Base-by-base conservation (phyloP, 2,113 vertebrate genomes). In the Oncorhynchus mykiss region DNA sequence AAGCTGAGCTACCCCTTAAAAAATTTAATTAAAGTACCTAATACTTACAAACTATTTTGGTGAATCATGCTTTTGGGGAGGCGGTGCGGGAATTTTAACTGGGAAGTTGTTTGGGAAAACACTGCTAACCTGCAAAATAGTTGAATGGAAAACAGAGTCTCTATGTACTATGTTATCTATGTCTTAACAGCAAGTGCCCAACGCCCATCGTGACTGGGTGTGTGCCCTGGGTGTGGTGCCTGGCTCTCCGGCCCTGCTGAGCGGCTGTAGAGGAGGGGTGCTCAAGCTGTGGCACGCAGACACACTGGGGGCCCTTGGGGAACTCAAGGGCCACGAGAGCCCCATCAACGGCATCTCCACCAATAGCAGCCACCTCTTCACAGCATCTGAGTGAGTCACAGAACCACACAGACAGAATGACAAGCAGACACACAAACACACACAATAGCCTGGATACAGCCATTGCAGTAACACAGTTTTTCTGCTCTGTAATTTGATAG, bases 201-300 rank as follows among this genome's bases (percentile, higher is more conserved):
- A 96, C 16, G 97, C 97, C 11, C 98, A 99, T 67, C 96, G 96
- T 39, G 98, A 99, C 82, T 99, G 98, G 98, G 95, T 99, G 1
- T 99, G 97, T 78, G 97, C 98, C 1, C 93, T 99, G 79, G 96
- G 96, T 0, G 81, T 94, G 5, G 89, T 97, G 25, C 97, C 97
- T 0, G 91, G 91, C 0, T 88, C 88, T 7, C 93, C 94, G 0
- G 89, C 94, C 54, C 88, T 99, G 77, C 93, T 99, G 77, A 99
- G 98, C 1, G 96, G 95, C 86, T 99, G 98, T 89, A 92, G 98
- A 80, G 97, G 93, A 0, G 97, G 98, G 74, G 93, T 95, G 71
- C 87, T 99, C 80, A 98, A 95, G 81, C 95, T 99, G 77, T 99
- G 98, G 98, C 93, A 96, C 24, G 88, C 95, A 48, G 97, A 99